Evolutionary conservation across 2,888 invertebrate genomes (phyloP).

Genomic region (Andrena dorsata): DNA sequence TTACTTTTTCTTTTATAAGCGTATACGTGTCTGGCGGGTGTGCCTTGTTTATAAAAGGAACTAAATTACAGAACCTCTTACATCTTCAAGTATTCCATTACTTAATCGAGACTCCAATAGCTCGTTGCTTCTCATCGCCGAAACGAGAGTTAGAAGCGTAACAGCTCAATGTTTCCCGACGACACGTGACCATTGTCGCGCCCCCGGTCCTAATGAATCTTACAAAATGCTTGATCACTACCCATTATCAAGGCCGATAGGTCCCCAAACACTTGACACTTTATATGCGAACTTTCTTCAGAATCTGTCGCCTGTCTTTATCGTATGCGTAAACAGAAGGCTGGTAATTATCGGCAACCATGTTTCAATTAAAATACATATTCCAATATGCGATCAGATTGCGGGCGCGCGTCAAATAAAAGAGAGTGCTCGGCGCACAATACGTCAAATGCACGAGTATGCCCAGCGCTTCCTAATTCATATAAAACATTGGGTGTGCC

Average conservation of each 20-base stretch:
- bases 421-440: neutral
- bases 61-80: neutral
- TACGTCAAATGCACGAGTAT: no score
- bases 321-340: constrained; percentile 9
- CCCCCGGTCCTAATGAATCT: constrained; percentile 36
- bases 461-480: no score
- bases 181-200: constrained; percentile 66
- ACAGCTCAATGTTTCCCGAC: constrained; percentile 32
- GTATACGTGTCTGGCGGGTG: no score
- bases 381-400: constrained; percentile 51
- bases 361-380: constrained; percentile 35
- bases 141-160: constrained; percentile 20
- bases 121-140: constrained; percentile 6
- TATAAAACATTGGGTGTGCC: no score
- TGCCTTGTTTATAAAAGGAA: no score
- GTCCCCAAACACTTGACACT: constrained; percentile 67
- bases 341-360: constrained; percentile 55
- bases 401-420: no score
- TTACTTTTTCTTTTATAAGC: no score
- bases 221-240: constrained; percentile 24
- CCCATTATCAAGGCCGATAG: constrained; percentile 46
- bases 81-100: constrained; percentile 28
- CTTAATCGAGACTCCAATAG: constrained; percentile 48
- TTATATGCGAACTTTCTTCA: constrained; percentile 6
- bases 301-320: constrained; percentile 9